Evolutionary conservation across 2,113 vertebrate species (phyloP).

Genomic region (Megalops atlanticus): DNA sequence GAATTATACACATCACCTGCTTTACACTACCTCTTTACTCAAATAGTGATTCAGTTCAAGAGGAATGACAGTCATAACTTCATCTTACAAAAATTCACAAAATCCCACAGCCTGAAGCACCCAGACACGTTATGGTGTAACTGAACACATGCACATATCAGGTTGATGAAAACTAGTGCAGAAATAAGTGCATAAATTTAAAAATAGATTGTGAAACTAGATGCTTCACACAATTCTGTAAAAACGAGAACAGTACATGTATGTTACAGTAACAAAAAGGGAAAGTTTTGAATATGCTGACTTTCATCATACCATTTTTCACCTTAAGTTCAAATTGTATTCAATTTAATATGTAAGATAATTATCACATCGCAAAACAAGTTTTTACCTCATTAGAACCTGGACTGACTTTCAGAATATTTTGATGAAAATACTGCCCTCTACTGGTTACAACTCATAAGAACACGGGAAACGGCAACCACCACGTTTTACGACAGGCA

Average conservation of each 20-base stretch:
- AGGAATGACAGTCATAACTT: not conserved
- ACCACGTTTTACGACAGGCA: too few relatives aligned
- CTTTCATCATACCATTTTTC: not conserved
- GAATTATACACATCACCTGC: not conserved
- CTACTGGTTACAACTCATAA: not conserved
- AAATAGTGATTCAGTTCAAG: not conserved
- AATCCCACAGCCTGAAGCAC: slow-evolving; percentile 28
- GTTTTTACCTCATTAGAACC: not conserved
- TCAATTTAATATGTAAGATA: too few relatives aligned
- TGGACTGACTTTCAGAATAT: too few relatives aligned
- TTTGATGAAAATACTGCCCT: not conserved
- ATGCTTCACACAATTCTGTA: not conserved
- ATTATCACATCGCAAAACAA: too few relatives aligned
- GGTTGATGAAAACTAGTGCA: too few relatives aligned
- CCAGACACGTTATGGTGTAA: slow-evolving; percentile 57
- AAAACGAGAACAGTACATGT: not conserved
- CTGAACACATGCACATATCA: slow-evolving; percentile 54
- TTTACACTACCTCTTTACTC: not conserved
- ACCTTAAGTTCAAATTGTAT: too few relatives aligned
- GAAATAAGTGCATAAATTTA: too few relatives aligned
- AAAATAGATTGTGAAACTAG: not conserved
- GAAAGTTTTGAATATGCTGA: not conserved
- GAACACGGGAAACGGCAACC: not conserved
- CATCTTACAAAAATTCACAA: not conserved
- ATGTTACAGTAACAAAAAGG: not conserved